Percentiles rank a stretch among this genome's conserved stretches.
Conservation (phyloP, 2,113 vertebrate genomes). For the Odontophorus gujanensis region DNA sequence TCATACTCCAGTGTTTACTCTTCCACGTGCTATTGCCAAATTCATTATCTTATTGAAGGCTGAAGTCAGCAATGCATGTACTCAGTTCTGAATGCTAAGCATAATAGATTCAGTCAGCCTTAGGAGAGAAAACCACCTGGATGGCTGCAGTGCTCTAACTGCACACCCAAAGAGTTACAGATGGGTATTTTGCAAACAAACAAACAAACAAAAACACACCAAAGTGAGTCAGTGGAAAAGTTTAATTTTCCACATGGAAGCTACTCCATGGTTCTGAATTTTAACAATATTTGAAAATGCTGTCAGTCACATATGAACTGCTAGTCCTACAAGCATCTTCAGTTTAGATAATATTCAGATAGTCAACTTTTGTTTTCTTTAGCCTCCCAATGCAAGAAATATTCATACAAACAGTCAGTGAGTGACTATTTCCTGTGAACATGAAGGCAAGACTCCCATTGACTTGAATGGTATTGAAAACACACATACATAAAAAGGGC, state of each 20-base stretch:
- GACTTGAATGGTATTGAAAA: neutral
- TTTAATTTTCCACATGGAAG: neutral
- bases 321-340: neutral
- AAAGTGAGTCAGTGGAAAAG: neutral
- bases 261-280: neutral
- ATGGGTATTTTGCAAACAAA: neutral
- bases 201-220: neutral
- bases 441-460: neutral
- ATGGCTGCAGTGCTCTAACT: neutral
- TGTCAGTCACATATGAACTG: rapidly evolving
- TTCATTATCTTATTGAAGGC: neutral
- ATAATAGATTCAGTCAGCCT: neutral
- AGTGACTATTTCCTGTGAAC: neutral
- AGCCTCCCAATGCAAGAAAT: neutral
- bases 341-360: neutral
- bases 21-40: neutral
- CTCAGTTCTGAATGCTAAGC: neutral
- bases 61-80: neutral
- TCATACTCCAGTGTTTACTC: neutral
- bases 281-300: neutral
- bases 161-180: neutral
- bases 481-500: neutral
- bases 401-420: neutral
- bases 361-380: neutral
- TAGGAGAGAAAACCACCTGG: neutral